Evolutionary conservation across 2,888 invertebrate species (phyloP), one percentile per base, ranked within the genome.

Genomic region (Rhodophaea formosa): DNA sequence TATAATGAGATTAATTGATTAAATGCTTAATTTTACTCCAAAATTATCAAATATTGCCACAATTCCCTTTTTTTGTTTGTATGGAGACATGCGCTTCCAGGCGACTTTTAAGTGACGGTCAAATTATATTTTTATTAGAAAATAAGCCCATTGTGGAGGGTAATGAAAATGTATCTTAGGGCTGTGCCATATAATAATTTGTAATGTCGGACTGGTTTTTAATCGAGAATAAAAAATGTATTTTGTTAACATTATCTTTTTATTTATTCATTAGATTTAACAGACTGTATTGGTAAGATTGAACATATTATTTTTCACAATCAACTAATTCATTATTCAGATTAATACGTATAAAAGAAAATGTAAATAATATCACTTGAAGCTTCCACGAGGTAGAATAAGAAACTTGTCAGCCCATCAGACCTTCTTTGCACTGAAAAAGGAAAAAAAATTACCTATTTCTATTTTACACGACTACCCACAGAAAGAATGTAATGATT

Each of bases 331-430:
- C 23, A 23, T 23, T 23, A 2, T 23, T 23, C 23, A 23, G 23
- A 23, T n/a, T n/a, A n/a, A n/a, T n/a, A n/a, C n/a, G n/a, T 35
- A 10, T 35, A n/a, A 39, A 39, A 1, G 10, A 3, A 39, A 39
- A 2, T 39, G 8, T n/a, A 39, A 39, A 39, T 39, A 2, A 39
- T 39, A 39, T 39, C 12, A 39, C 14, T 49, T 32, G 49, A 32
- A 32, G 49, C 15, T 49, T 49, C 10, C 30, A 30, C 14, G 49
- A 49, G 30, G 30, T 49, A 32, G 49, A 30, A 49, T 32, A 15
- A 15, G 43, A 29, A 51, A 29, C 16, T 23, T n/a, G 32, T 39
- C 58, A 44, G 66, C 66, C 39, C 7, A 23, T 8, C 30, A 32
- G 16, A 14, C 29, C 15, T 49, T 49, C 10, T 32, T 14, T 3